Evolutionary conservation across 2,797 vertebrate genomes (phyloP).

Genomic region (Margarornis squamiger): DNA sequence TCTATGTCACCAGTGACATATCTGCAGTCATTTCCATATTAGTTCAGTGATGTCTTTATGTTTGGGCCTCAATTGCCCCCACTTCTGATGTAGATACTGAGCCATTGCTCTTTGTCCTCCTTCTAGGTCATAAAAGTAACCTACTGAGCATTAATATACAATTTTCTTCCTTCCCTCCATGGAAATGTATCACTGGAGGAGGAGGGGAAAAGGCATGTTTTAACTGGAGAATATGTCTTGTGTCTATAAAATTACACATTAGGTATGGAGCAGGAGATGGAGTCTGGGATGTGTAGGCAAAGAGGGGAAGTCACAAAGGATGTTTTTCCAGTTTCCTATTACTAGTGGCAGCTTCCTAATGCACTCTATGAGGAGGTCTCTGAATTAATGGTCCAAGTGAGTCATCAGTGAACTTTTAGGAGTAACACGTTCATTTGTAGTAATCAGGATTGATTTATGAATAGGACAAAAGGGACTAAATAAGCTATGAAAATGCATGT

Average conservation of each 20-base stretch:
- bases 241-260: not conserved
- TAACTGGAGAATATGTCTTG: not conserved
- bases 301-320: not conserved
- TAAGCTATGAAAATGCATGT: constrained; percentile 37
- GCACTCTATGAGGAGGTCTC: not conserved
- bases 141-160: not conserved
- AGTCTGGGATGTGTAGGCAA: not conserved
- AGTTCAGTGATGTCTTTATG: not conserved
- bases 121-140: not conserved
- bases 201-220: not conserved
- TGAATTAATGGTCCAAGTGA: constrained; percentile 26
- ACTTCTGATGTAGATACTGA: not conserved
- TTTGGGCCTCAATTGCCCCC: not conserved
- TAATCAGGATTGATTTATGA: constrained; percentile 38
- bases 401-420: not conserved
- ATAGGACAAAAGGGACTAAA: constrained; percentile 40
- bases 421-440: constrained; percentile 20
- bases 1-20: not conserved
- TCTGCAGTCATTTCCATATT: not conserved
- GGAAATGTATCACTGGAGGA: not conserved
- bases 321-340: not conserved
- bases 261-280: not conserved
- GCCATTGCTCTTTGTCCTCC: not conserved
- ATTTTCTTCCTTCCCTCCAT: not conserved
- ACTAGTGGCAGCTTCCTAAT: not conserved